Conservation (phyloP, 2,113 vertebrate genomes). For the Ageneiosus marmoratus region DNA sequence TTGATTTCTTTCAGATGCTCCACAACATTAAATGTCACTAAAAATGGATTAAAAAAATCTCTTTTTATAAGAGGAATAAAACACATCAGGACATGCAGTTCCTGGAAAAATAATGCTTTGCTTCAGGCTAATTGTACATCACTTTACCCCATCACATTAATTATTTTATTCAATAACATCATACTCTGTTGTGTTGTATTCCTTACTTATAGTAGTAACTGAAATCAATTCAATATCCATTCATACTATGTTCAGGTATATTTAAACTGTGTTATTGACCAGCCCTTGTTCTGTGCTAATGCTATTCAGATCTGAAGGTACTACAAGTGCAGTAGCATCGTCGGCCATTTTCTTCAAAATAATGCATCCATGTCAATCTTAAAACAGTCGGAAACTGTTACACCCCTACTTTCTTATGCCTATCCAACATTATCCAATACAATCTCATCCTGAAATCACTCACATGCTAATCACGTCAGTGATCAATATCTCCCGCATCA, state of each 20-base stretch:
- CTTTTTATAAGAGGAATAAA: too few species aligned
- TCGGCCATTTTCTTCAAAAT: neutral
- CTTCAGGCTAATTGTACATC: neutral
- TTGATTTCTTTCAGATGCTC: neutral
- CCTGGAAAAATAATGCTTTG: slow-evolving; percentile 12
- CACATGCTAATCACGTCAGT: neutral
- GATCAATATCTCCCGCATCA: neutral
- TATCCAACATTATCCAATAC: neutral
- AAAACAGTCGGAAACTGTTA: slow-evolving; percentile 2
- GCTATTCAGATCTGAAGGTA: slow-evolving; percentile 3
- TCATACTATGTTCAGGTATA: neutral
- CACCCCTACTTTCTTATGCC: slow-evolving; percentile 35
- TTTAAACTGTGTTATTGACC: neutral
- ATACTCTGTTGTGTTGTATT: neutral
- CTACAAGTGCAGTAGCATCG: neutral
- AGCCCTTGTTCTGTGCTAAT: slow-evolving; percentile 5
- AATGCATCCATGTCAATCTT: neutral
- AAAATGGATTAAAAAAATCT: neutral
- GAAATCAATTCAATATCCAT: neutral
- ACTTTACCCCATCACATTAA: neutral
- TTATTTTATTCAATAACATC: neutral
- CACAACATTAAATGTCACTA: neutral
- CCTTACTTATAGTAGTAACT: neutral
- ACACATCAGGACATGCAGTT: neutral
- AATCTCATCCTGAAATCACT: neutral